These are phyloP conservation scores for Drosophila setosimentum DNA, from an alignment of 2,888 invertebrate species.

Conservation along the genomic window DNA sequence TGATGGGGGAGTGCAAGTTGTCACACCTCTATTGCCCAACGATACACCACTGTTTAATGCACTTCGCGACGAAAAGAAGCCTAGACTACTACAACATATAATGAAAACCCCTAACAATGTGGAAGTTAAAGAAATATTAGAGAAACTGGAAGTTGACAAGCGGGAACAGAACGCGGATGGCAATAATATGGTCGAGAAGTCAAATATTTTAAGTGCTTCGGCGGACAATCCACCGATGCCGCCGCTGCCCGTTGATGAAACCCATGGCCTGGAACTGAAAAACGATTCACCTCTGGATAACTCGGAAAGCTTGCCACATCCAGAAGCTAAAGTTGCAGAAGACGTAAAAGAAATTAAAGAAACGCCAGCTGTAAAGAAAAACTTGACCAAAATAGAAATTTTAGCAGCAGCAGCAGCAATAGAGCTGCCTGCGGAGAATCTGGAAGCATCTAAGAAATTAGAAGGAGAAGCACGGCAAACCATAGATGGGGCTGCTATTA, in stretches of 20 bases:
- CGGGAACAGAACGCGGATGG: conserved; percentile 4
- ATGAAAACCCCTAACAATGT: conserved; percentile 30
- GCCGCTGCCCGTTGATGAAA: conserved; percentile 80
- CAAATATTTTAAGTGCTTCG: conserved; percentile 17
- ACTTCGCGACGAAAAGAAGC: conserved; percentile 44
- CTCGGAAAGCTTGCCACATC: conserved; percentile 10
- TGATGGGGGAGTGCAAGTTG: conserved; percentile 46
- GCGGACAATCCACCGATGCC: conserved; percentile 68
- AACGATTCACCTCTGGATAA: conserved; percentile 20
- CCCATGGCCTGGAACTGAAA: conserved; percentile 38
- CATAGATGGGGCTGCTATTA: conserved; percentile 85
- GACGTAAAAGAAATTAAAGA: conserved; percentile 3
- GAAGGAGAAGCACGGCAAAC: conserved; percentile 50
- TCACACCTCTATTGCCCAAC: conserved; percentile 59
- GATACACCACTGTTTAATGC: conserved; percentile 38
- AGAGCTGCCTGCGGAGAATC: neutral
- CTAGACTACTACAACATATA: conserved; percentile 49
- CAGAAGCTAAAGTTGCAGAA: conserved; percentile 2
- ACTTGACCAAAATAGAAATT: conserved; percentile 10
- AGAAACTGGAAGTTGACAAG: conserved; percentile 41
- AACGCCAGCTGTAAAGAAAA: conserved; percentile 12
- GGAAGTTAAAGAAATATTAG: conserved; percentile 21
- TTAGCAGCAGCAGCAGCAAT: neutral
- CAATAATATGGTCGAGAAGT: conserved; percentile 24
- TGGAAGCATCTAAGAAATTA: neutral